Percentiles rank a stretch among this genome's conserved stretches.
Conservation (phyloP, 2,797 vertebrate genomes). For the Pseudopleuronectes americanus region DNA sequence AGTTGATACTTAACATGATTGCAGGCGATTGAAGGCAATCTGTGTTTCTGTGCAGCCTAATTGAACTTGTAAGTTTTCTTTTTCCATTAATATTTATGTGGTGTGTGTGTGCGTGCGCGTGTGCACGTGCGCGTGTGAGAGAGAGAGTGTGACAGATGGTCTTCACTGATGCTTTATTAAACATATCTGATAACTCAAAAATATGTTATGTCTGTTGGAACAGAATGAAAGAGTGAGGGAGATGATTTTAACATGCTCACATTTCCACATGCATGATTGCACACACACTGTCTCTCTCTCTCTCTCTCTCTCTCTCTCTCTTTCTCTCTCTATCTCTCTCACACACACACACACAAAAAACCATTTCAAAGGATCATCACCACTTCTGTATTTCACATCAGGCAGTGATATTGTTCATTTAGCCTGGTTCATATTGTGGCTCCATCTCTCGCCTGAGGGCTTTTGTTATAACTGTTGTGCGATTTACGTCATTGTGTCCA, state of each 20-base stretch:
- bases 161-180: slow-evolving; percentile 50
- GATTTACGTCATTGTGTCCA: neutral
- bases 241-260: slow-evolving; percentile 20
- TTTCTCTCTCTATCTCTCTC: too few relatives aligned
- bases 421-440: neutral
- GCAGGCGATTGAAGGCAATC: neutral
- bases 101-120: neutral
- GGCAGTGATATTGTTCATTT: neutral
- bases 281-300: neutral
- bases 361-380: neutral
- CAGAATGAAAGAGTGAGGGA: slow-evolving; percentile 12
- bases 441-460: neutral
- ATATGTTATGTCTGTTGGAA: slow-evolving; percentile 39
- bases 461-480: neutral
- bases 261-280: slow-evolving; percentile 10
- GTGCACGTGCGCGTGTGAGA: too few relatives aligned
- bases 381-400: neutral
- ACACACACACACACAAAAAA: too few relatives aligned
- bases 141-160: slow-evolving; percentile 9
- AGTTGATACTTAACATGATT: neutral
- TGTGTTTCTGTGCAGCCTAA: neutral
- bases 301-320: too few relatives aligned
- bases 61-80: neutral
- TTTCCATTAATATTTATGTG: neutral
- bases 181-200: slow-evolving; percentile 40